phyloP scores from a whole-genome alignment of 2,888 invertebrate genomes.

The Cryptocephalus primarius region DNA sequence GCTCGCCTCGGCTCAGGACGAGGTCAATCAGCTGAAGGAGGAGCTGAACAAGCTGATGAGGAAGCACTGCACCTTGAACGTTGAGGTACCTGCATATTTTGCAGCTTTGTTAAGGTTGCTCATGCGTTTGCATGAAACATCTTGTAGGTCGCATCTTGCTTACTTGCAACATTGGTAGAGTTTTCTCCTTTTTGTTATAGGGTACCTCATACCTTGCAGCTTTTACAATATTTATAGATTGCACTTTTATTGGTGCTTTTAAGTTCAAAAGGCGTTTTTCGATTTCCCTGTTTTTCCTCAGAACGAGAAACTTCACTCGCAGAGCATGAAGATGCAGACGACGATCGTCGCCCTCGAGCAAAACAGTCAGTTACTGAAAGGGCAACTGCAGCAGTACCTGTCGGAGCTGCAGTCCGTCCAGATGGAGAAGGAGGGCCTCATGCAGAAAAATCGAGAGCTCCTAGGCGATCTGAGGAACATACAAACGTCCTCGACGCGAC shows the following conservation, averaged over 20 bases:
- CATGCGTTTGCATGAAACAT: no score
- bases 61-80: slow-evolving; percentile 20
- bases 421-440: slow-evolving; percentile 24
- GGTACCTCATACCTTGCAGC: no score
- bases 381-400: slow-evolving; percentile 27
- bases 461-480: slow-evolving; percentile 24
- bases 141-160: no score
- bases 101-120: no score
- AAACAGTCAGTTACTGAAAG: slow-evolving; percentile 21
- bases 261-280: no score
- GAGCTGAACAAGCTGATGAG: slow-evolving; percentile 25
- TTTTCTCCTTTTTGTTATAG: no score
- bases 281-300: slow-evolving; percentile 3
- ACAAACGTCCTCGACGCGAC: slow-evolving; percentile 8
- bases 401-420: slow-evolving; percentile 18
- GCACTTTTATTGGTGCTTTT: no score
- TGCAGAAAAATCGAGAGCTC: slow-evolving; percentile 25
- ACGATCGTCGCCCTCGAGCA: slow-evolving; percentile 21
- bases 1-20: slow-evolving; percentile 22
- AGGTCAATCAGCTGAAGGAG: slow-evolving; percentile 25
- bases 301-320: slow-evolving; percentile 28
- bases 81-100: slow-evolving; percentile 20
- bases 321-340: slow-evolving; percentile 21
- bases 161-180: no score
- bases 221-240: no score